phyloP scores from a whole-genome alignment of 2,888 invertebrate species.

The Escarpia spicata region DNA sequence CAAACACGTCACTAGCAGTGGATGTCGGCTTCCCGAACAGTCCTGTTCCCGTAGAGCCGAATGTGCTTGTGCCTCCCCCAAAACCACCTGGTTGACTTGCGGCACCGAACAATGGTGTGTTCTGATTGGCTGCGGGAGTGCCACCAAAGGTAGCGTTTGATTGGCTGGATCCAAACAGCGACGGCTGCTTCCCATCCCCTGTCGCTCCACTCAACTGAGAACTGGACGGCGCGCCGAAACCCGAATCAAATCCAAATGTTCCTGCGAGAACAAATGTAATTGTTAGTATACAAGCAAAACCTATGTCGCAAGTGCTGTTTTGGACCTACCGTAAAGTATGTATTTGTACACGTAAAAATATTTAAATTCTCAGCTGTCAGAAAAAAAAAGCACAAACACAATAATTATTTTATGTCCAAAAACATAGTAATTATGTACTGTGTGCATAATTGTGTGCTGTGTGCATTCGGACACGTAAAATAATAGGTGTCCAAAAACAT shows the following conservation, averaged over 20 bases:
- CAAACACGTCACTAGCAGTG: neutral
- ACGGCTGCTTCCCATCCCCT: neutral
- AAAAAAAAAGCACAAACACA: too few relatives aligned
- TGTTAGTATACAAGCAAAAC: neutral
- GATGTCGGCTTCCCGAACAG: neutral
- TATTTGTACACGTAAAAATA: too few relatives aligned
- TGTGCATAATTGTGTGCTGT: too few relatives aligned
- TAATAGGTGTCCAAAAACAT: too few relatives aligned
- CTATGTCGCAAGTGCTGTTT: neutral
- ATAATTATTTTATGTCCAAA: too few relatives aligned
- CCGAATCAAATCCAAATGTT: neutral
- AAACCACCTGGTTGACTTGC: conserved; percentile 13
- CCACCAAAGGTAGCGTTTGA: conserved; percentile 14
- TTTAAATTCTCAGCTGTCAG: too few relatives aligned
- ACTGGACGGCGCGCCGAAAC: neutral
- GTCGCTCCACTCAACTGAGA: neutral
- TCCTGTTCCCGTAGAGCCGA: conserved; percentile 13
- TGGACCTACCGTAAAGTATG: too few relatives aligned
- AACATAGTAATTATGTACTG: too few relatives aligned
- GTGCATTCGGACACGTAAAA: too few relatives aligned
- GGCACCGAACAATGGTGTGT: conserved; percentile 30
- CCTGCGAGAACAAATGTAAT: neutral
- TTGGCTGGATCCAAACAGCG: conserved; percentile 27
- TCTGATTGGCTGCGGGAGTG: conserved; percentile 19
- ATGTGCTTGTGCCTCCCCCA: neutral